Evolutionary conservation across 2,888 invertebrate genomes (phyloP).

Genomic region (Amphimallon solstitiale): DNA sequence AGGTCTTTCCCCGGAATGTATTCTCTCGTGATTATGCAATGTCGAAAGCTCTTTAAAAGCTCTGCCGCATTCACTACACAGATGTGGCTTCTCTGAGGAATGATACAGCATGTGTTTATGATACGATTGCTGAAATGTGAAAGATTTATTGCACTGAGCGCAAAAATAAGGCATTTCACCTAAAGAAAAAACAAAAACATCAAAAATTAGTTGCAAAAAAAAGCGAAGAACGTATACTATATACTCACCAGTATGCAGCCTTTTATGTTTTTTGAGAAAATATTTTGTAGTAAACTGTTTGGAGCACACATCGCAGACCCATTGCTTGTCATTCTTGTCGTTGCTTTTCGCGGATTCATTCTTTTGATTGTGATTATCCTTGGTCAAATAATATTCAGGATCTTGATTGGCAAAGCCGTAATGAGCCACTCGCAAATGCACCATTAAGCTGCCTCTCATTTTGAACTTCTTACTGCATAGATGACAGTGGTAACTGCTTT

Average conservation of each 20-base stretch:
- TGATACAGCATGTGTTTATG: slow-evolving; percentile 90
- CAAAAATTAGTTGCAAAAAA: neutral
- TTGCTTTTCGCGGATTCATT: slow-evolving; percentile 4
- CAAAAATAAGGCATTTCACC: slow-evolving; percentile 91
- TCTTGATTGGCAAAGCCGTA: slow-evolving; percentile 65
- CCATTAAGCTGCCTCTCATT: slow-evolving; percentile 84
- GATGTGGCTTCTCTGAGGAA: slow-evolving; percentile 83
- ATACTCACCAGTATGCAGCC: slow-evolving; percentile 78
- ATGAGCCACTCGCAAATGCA: slow-evolving; percentile 84
- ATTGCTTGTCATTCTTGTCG: slow-evolving; percentile 70
- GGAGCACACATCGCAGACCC: slow-evolving; percentile 86
- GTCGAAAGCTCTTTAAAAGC: slow-evolving; percentile 89
- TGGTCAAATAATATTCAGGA: slow-evolving; percentile 12
- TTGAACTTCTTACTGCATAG: slow-evolving; percentile 83
- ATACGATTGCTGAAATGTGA: slow-evolving; percentile 91
- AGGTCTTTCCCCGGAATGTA: slow-evolving; percentile 86
- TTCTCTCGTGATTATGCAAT: slow-evolving; percentile 85
- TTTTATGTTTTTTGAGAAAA: slow-evolving; percentile 88
- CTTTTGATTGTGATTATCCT: neutral
- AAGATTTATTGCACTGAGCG: slow-evolving; percentile 82
- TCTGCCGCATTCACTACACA: slow-evolving; percentile 80
- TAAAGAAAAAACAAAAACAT: slow-evolving; percentile 57
- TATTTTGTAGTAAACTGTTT: slow-evolving; percentile 91
- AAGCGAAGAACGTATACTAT: neutral
- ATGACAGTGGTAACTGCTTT: slow-evolving; percentile 73